Conservation (phyloP, 2,113 vertebrate genomes). For the Rallus limicola region DNA sequence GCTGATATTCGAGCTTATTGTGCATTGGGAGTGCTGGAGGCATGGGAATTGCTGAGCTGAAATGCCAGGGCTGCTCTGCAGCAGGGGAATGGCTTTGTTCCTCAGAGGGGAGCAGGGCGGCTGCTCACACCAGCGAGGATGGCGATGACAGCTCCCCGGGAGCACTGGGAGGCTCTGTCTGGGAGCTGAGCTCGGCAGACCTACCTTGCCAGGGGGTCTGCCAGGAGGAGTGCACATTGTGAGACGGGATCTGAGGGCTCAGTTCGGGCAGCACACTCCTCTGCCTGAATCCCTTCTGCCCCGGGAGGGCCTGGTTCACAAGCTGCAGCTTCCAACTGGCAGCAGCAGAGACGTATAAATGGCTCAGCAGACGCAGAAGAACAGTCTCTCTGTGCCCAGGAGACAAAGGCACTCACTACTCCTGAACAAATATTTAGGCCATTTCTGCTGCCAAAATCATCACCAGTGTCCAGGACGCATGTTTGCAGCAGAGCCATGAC, state of each 20-base stretch:
- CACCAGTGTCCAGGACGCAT: neutral
- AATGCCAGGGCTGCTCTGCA: neutral
- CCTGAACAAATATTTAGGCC: constrained; percentile 33
- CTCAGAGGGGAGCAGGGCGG: fast-evolving
- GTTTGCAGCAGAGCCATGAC: neutral
- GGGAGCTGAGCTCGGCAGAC: fast-evolving
- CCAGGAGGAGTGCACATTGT: fast-evolving
- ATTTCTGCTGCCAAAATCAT: constrained; percentile 22
- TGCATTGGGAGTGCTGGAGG: neutral
- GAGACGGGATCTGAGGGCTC: neutral
- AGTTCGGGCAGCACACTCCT: fast-evolving
- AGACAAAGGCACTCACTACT: constrained; percentile 44
- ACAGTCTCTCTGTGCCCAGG: constrained; percentile 47
- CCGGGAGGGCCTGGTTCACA: neutral
- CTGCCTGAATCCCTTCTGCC: neutral
- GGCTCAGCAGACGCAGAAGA: constrained; percentile 21
- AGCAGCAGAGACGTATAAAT: constrained; percentile 9
- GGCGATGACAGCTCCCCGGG: neutral
- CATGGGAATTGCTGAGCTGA: neutral
- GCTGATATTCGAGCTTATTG: neutral
- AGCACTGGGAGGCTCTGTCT: fast-evolving
- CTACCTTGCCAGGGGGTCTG: neutral
- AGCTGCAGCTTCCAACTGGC: constrained; percentile 44
- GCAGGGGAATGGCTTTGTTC: neutral
- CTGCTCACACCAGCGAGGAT: fast-evolving